Percentiles rank a stretch among this genome's conserved stretches.
These are phyloP conservation scores for Istiophorus platypterus DNA, from an alignment of 2,113 vertebrate species.

Conservation along the genomic window DNA sequence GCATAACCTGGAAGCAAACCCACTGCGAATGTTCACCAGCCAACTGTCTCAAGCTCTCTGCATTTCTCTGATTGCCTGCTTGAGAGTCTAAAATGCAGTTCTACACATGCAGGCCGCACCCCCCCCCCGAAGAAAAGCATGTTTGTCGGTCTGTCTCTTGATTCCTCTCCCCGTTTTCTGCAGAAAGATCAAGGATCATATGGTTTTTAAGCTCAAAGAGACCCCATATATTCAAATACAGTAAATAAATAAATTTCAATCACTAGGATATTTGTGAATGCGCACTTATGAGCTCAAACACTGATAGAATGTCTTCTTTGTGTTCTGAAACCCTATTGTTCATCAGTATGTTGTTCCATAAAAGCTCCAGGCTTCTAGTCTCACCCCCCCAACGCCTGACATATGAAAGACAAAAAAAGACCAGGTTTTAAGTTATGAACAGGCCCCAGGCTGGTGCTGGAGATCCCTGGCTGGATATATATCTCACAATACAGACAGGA, in stretches of 20 bases:
- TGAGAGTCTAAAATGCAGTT: neutral
- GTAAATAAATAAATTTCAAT: neutral
- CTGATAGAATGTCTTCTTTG: neutral
- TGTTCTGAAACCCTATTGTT: neutral
- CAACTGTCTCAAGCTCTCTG: conserved; percentile 33
- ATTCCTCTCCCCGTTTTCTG: neutral
- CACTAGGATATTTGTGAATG: neutral
- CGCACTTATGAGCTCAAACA: neutral
- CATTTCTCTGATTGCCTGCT: neutral
- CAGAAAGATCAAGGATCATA: neutral
- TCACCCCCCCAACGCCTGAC: conserved; percentile 5
- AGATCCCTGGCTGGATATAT: conserved; percentile 36
- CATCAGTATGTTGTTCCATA: neutral
- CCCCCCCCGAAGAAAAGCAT: neutral
- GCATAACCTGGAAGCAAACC: conserved; percentile 41
- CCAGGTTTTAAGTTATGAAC: conserved; percentile 21
- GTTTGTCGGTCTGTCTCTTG: neutral
- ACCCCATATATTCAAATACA: neutral
- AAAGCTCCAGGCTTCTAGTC: conserved; percentile 1
- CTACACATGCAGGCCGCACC: neutral
- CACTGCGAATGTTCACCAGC: conserved; percentile 30
- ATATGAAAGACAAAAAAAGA: neutral
- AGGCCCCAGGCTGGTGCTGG: conserved; percentile 16
- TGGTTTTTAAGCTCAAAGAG: neutral
- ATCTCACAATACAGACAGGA: conserved; percentile 8